Evolutionary conservation across 2,113 vertebrate species (phyloP).

Genomic region (Delphinus delphis): DNA sequence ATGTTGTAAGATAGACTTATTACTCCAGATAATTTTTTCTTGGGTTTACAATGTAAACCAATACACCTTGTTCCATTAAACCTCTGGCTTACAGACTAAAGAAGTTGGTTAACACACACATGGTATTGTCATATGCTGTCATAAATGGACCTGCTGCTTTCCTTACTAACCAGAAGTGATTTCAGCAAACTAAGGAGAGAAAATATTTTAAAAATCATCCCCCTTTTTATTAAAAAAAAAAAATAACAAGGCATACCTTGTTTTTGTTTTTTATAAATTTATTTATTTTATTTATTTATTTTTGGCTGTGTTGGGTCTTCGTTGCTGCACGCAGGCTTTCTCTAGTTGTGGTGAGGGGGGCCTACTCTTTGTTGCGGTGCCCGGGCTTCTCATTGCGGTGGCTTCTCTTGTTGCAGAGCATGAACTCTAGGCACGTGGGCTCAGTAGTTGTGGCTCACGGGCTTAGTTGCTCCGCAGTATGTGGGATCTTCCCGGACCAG

Average conservation of each 20-base stretch:
- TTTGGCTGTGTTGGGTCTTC: too few species aligned
- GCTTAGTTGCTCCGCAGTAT: too few species aligned
- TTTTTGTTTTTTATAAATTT: not conserved
- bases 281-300: too few species aligned
- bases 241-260: not conserved
- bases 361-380: too few species aligned
- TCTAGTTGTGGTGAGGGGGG: too few species aligned
- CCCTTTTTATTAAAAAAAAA: not conserved
- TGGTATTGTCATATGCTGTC: not conserved
- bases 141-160: not conserved
- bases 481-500: too few species aligned
- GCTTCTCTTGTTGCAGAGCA: too few species aligned
- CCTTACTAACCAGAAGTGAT: not conserved
- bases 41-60: not conserved
- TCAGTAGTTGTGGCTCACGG: too few species aligned
- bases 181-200: not conserved
- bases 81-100: not conserved
- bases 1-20: not conserved
- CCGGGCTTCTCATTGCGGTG: too few species aligned
- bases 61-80: not conserved
- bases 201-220: not conserved
- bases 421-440: too few species aligned
- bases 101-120: not conserved
- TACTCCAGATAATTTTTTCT: not conserved
- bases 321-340: too few species aligned